Evolutionary conservation across 2,888 invertebrate genomes (phyloP), one percentile per base, ranked within the genome.

Genomic region (Eilema griseolum): DNA sequence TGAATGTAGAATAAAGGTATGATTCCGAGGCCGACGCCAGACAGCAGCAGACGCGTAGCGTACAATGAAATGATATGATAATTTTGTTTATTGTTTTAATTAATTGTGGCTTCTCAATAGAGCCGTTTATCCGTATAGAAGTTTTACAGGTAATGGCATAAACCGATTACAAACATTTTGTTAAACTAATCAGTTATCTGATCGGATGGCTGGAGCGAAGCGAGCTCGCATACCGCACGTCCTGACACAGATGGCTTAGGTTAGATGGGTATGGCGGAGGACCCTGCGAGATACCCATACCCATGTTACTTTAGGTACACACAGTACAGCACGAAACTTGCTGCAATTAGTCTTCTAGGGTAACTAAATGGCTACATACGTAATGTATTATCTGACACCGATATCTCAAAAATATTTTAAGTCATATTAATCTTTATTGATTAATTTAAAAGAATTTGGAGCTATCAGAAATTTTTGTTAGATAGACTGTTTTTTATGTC

Each of bases 321-420:
- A 14, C 12, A 16, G 11, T 3, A 16, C 28, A 16, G 16, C 0
- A 2, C 2, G 4, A 0, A 1, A 3, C 11, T 41, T 41, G 14
- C 3, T 16, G 16, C 4, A 41, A 14, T 4, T 14, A 14, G n/a
- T n/a, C n/a, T n/a, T 0, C 16, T 41, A 41, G 41, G 3, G 16
- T 4, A 41, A 41, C 41, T 12, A 41, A 33, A 41, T 41, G 4
- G 46, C 20, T 5, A 20, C 46, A 20, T 37, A 20, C 7, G 20
- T 46, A 46, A 20, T 46, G 16, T 20, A 5, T 46, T 52, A 52
- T 52, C 52, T 52, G 52, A 52, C 7, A 52, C 10, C n/a, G 52
- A 52, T 52, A 52, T n/a, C n/a, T 52, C n/a, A 52, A 52, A 52
- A 52, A n/a, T n/a, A 52, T 52, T 52, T 52, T 52, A 52, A 52